Conservation (phyloP, 2,113 vertebrate species). For the Mobula birostris region DNA sequence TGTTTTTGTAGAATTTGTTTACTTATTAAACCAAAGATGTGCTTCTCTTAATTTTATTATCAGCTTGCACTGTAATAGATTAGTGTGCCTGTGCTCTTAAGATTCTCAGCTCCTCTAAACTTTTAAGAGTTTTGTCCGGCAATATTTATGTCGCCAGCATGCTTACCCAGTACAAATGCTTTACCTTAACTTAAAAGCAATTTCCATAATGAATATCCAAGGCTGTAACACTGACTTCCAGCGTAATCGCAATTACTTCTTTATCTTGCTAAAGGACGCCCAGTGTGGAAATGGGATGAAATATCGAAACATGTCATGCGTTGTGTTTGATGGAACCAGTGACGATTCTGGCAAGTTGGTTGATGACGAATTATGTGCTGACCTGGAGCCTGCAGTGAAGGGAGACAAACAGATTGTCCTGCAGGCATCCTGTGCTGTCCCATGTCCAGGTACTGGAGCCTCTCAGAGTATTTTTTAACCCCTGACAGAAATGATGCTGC, state of each 20-base stretch:
- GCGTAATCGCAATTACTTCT: neutral
- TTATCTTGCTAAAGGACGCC: conserved; percentile 58
- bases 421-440: conserved; percentile 78
- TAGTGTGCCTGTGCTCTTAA: neutral
- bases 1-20: neutral
- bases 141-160: neutral
- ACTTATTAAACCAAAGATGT: neutral
- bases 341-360: conserved; percentile 65
- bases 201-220: neutral
- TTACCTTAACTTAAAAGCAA: too few species aligned
- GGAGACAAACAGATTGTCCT: conserved; percentile 67
- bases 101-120: neutral
- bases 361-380: conserved; percentile 84
- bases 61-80: neutral
- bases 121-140: neutral
- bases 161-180: neutral
- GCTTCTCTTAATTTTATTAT: neutral
- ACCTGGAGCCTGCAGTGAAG: conserved; percentile 66
- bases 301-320: conserved; percentile 81
- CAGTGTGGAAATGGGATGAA: conserved; percentile 83
- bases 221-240: neutral
- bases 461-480: neutral
- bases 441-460: conserved; percentile 77
- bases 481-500: neutral
- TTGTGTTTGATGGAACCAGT: conserved; percentile 76